Evolutionary conservation across 2,888 invertebrate genomes (phyloP), one percentile per base, ranked within the genome.

Genomic region (Drosophila peninsularis): DNA sequence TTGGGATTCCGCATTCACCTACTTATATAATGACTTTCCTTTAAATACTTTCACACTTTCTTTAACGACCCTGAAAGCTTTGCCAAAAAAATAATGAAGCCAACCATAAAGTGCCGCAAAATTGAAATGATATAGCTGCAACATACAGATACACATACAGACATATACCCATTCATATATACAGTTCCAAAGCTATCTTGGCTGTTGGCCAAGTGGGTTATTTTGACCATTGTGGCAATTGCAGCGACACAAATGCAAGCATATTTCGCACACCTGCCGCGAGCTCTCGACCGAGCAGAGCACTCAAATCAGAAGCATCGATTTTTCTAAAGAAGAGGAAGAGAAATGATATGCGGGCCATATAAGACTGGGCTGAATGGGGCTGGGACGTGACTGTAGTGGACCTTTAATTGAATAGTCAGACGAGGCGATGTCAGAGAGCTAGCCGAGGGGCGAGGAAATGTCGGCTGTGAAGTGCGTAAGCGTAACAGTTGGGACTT

Each of bases 151-250:
- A 36, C 34, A 34, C 2, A 34, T 7, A 2, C 1, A 21, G 1
- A 34, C 9, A 2, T 1, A 50, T 19, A 19, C 2, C n/a, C n/a
- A 17, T 14, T 1, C 10, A 21, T 36, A 14, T 34, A 14, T 34
- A 32, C 17, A 6, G 27, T 30, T 30, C 5, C n/a, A 39, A 10
- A 57, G 57, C 24, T 5, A 34, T 49, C 60, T 78, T 83, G 82
- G 82, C 86, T 61, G 2, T 50, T 11, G 19, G 71, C 86, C 86
- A 83, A 83, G 58, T 85, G 62, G 71, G 80, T 60, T 66, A 78
- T 71, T 69, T 69, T 70, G 75, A 55, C 78, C 78, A 82, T 79
- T 78, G 69, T 76, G 63, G 66, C 63, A 52, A 27, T 27, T 60
- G 62, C 36, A 58, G 24, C 49, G 41, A 53, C 39, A 60, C 24